phyloP scores from a whole-genome alignment of 2,797 vertebrate genomes.

The Poeciliopsis paucimaculata region DNA sequence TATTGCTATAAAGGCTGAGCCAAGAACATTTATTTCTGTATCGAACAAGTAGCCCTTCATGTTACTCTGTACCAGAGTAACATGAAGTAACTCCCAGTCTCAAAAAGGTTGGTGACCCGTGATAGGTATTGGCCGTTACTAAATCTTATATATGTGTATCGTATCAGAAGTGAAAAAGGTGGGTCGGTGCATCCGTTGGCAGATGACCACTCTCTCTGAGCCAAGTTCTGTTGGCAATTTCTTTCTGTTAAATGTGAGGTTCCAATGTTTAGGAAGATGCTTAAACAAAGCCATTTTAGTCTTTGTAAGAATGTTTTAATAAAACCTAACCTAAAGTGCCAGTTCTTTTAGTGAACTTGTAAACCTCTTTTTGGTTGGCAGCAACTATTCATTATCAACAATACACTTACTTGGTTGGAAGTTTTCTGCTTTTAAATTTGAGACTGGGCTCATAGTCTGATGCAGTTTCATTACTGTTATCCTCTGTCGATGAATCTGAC shows the following conservation, averaged over 20 bases:
- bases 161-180: too few relatives aligned
- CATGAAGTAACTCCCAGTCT: too few relatives aligned
- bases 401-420: constrained; percentile 87
- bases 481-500: constrained; percentile 86
- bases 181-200: too few relatives aligned
- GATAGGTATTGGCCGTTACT: too few relatives aligned
- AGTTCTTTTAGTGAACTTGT: not conserved
- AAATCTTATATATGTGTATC: too few relatives aligned
- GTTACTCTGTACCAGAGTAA: too few relatives aligned
- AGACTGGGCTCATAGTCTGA: constrained; percentile 98
- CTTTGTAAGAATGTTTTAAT: not conserved
- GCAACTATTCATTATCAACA: not conserved
- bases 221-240: too few relatives aligned
- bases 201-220: too few relatives aligned
- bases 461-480: constrained; percentile 91
- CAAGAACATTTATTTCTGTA: too few relatives aligned
- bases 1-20: too few relatives aligned
- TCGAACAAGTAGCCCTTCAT: too few relatives aligned
- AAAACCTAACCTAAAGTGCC: not conserved
- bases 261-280: not conserved
- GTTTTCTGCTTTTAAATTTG: constrained; percentile 95
- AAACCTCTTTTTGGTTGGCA: not conserved
- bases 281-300: not conserved
- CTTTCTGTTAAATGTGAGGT: not conserved
- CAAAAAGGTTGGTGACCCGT: too few relatives aligned